Base-by-base conservation (phyloP, 1,140 invertebrate species). In the Pseudomyrmex dendroicus region DNA sequence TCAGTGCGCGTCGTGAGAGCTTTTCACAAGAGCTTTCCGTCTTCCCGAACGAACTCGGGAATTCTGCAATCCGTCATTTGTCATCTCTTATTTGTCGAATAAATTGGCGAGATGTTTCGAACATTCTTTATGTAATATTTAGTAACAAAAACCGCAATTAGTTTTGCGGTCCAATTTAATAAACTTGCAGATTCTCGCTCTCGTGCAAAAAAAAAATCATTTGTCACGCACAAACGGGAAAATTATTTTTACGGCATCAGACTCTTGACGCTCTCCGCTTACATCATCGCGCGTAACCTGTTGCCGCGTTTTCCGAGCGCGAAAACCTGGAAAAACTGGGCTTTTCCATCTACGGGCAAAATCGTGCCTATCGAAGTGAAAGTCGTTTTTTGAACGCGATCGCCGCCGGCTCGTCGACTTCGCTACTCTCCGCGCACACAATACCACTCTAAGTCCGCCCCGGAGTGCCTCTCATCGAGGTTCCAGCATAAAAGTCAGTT, bases 401-500 rank as follows among this genome's bases (percentile, higher is more conserved):
- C 67, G 83, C 15, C 20, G 72, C 8, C 52, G 50, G 80, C 78
- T 89, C 59, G 56, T 84, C 86, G 67, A 86, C 88, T 73, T 89
- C 84, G 78, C 80, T 87, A 89, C 77, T 50, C 35, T 35, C 35
- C 35, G 35, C 54, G 48, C 73, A 57, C 61, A 63, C 76, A 62
- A 88, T 89, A 84, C 87, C 85, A 87, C 89, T 88, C 86, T 84
- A 80, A 35, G 35, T 84, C 83, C 72, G 59, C 70, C 56, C 48
- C 59, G 35, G 66, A 84, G 78, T 35, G 35, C 35, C 76, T 88
- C 89, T 89, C 82, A 80, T 88, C 83, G 77, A 83, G 80, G 82
- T 76, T 90, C 86, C 86, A 89, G 86, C 88, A 72, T 89, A 90
- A 91, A 86, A 89, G 82, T 91, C 91, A 86, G 89, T 91, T 89